Conservation (phyloP, 2,888 invertebrate genomes). For the Zonitis immaculata region DNA sequence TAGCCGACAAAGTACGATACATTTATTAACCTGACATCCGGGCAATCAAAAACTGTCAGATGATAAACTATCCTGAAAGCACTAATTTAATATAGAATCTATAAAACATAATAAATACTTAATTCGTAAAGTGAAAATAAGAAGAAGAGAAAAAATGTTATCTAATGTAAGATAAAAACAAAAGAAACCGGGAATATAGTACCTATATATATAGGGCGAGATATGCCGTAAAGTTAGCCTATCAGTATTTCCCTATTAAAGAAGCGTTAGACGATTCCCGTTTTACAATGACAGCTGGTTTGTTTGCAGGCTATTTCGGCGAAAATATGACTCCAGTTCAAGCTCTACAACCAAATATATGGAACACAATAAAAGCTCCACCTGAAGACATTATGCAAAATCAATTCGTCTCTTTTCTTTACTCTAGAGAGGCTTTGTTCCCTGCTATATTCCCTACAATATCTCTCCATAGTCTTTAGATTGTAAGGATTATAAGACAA, state of each 20-base stretch:
- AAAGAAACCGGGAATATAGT: too few species aligned
- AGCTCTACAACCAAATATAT: conserved; percentile 47
- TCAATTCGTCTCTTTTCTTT: conserved; percentile 48
- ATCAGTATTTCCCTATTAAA: conserved; percentile 43
- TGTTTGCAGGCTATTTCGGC: conserved; percentile 47
- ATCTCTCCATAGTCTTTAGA: conserved; percentile 35
- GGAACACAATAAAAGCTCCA: conserved; percentile 50
- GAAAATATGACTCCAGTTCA: conserved; percentile 41
- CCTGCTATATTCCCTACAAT: conserved; percentile 36
- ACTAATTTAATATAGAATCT: conserved; percentile 5
- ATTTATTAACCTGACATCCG: conserved; percentile 14
- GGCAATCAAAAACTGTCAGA: conserved; percentile 17
- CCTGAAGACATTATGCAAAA: conserved; percentile 53
- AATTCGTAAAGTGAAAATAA: too few species aligned
- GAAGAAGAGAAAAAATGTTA: too few species aligned
- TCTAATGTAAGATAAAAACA: too few species aligned
- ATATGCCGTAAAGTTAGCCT: conserved; percentile 21
- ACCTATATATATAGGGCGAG: too few species aligned
- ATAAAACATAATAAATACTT: not conserved
- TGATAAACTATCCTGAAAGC: conserved; percentile 13
- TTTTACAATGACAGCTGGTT: conserved; percentile 47
- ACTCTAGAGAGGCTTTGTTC: conserved; percentile 40
- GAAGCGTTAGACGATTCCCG: conserved; percentile 42
- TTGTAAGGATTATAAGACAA: conserved; percentile 45
- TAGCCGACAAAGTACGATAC: conserved; percentile 16